phyloP scores from a whole-genome alignment of 2,797 vertebrate genomes.

The Sebastes itinus region DNA sequence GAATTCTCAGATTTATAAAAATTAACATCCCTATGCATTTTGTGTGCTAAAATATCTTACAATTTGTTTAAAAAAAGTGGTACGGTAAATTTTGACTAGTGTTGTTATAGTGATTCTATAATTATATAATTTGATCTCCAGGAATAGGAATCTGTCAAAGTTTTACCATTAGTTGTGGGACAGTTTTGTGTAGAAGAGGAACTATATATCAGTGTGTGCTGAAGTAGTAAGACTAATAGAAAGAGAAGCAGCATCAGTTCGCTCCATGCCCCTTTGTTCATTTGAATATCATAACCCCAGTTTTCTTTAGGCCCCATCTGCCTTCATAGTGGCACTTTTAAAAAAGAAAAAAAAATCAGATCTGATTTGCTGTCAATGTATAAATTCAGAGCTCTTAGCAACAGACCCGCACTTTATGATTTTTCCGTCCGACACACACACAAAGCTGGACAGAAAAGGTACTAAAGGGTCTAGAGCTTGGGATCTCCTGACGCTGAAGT shows the following conservation, averaged over 20 bases:
- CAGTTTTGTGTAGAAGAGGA: conserved; percentile 46
- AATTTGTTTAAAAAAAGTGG: conserved; percentile 41
- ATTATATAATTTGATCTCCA: conserved; percentile 55
- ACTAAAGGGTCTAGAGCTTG: conserved; percentile 86
- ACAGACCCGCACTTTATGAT: conserved; percentile 92
- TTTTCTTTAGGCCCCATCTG: conserved; percentile 10
- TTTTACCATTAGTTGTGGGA: conserved; percentile 49
- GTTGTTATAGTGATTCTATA: conserved; percentile 57
- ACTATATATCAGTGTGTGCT: conserved; percentile 59
- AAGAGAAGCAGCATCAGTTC: conserved; percentile 52
- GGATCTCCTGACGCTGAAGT: conserved; percentile 92
- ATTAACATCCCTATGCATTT: conserved; percentile 69
- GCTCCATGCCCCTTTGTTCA: conserved; percentile 48
- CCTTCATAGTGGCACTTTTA: conserved; percentile 20
- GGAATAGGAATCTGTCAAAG: conserved; percentile 43
- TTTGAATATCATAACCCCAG: conserved; percentile 25
- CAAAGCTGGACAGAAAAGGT: conserved; percentile 87
- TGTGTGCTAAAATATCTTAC: conserved; percentile 46
- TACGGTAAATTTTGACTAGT: conserved; percentile 45
- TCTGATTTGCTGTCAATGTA: conserved; percentile 55
- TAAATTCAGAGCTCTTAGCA: conserved; percentile 79
- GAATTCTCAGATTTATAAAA: conserved; percentile 13
- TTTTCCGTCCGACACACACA: conserved; percentile 71
- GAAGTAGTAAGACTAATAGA: conserved; percentile 67
- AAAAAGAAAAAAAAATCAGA: conserved; percentile 1